Percentiles rank a stretch among this genome's conserved stretches.
Conservation (phyloP, 35 echinoderm and acorn worm species). For the Patiria miniata region DNA sequence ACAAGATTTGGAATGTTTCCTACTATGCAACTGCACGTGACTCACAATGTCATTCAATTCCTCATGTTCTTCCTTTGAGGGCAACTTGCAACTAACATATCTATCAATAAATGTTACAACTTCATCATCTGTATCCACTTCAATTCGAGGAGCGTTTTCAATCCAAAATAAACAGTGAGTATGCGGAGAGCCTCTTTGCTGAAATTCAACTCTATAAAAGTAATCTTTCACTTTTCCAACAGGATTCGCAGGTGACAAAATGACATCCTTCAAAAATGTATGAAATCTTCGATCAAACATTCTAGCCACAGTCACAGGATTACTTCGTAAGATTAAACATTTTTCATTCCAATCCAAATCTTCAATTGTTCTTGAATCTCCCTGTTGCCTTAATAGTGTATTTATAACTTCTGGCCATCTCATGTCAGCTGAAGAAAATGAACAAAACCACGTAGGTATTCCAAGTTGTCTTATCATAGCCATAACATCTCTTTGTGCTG, state of each 20-base stretch:
- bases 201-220: no score
- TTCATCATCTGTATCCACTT: conserved; percentile 36
- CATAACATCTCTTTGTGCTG: conserved; percentile 46
- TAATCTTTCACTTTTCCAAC: conserved; percentile 62
- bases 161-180: conserved; percentile 65
- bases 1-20: no score
- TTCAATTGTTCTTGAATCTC: conserved; percentile 22
- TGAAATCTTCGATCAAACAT: conserved; percentile 75
- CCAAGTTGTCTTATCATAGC: no score
- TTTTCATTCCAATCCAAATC: conserved; percentile 64
- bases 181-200: no score
- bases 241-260: conserved; percentile 51
- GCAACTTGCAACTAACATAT: conserved; percentile 56
- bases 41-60: no score
- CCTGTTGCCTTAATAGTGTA: conserved; percentile 39
- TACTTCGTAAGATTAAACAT: conserved; percentile 64
- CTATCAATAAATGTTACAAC: conserved; percentile 64
- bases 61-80: no score
- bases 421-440: no score
- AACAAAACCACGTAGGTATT: no score
- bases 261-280: no score
- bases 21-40: no score
- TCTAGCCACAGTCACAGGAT: no score
- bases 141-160: conserved; percentile 58
- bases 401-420: no score